Conservation (phyloP, 2,888 invertebrate species). For the Drepanosiphum platanoidis region DNA sequence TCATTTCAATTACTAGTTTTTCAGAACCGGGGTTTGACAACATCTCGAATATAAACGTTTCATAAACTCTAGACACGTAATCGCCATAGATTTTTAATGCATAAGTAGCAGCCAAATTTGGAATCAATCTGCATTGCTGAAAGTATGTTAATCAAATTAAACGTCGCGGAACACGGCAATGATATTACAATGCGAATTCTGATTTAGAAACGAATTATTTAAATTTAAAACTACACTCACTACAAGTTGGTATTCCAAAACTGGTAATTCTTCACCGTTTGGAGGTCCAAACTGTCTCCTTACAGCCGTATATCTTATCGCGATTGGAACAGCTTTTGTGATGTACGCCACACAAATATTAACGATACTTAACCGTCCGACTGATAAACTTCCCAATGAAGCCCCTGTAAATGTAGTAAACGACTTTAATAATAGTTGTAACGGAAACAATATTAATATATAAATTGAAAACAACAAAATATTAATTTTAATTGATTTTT, state of each 20-base stretch:
- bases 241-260: constrained; percentile 85
- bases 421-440: neutral
- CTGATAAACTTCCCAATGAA: constrained; percentile 86
- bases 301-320: constrained; percentile 82
- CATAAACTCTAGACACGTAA: constrained; percentile 64
- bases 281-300: constrained; percentile 78
- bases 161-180: neutral
- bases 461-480: neutral
- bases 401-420: constrained; percentile 69
- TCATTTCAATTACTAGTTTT: constrained; percentile 44
- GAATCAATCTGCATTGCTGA: constrained; percentile 85
- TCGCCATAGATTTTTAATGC: constrained; percentile 65
- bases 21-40: constrained; percentile 59
- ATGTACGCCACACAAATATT: constrained; percentile 70
- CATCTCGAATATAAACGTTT: constrained; percentile 64
- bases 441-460: no score
- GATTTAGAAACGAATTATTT: neutral
- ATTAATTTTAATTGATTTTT: no score
- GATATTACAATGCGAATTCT: neutral
- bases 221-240: constrained; percentile 69
- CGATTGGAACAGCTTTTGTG: constrained; percentile 79
- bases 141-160: constrained; percentile 64
- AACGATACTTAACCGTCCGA: constrained; percentile 82
- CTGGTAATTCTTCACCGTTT: constrained; percentile 75
- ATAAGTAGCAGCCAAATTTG: constrained; percentile 75